Evolutionary conservation across 1,140 invertebrate genomes (phyloP).

Genomic region (Lycorma delicatula): DNA sequence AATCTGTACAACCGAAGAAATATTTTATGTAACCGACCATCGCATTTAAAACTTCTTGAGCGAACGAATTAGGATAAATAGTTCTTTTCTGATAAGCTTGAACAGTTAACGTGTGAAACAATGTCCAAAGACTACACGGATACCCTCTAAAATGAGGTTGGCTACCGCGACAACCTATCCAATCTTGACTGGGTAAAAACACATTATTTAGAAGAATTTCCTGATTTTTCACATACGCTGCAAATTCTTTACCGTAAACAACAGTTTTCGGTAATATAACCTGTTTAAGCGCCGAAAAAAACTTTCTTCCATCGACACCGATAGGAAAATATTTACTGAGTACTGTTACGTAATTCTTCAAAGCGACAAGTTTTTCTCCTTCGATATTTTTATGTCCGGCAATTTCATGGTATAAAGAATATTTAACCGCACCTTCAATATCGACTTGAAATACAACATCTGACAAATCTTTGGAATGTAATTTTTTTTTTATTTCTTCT

Average conservation of each 20-base stretch:
- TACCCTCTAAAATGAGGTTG: conserved; percentile 68
- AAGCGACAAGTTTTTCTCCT: conserved; percentile 57
- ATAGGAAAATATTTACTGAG: conserved; percentile 66
- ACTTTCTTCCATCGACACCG: conserved; percentile 49
- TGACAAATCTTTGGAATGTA: conserved; percentile 30
- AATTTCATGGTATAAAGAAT: conserved; percentile 74
- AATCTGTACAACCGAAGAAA: conserved; percentile 92
- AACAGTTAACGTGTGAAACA: conserved; percentile 90
- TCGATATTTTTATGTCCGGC: conserved; percentile 53
- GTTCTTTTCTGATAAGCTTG: conserved; percentile 47
- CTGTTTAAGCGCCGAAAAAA: conserved; percentile 48
- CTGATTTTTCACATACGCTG: conserved; percentile 42
- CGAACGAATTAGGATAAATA: conserved; percentile 36
- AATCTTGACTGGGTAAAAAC: conserved; percentile 53
- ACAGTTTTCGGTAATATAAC: conserved; percentile 35
- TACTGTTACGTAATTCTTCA: conserved; percentile 62
- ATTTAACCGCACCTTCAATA: conserved; percentile 72
- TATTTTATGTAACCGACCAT: conserved; percentile 84
- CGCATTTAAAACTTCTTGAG: conserved; percentile 59
- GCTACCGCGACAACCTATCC: conserved; percentile 78
- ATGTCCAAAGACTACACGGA: conserved; percentile 89
- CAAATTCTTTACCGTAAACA: conserved; percentile 50
- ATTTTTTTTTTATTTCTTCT: conserved; percentile 31
- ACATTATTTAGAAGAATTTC: conserved; percentile 42
- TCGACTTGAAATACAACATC: conserved; percentile 71